phyloP scores from a whole-genome alignment of 2,113 vertebrate species.

The Typhlomys cinereus region DNA sequence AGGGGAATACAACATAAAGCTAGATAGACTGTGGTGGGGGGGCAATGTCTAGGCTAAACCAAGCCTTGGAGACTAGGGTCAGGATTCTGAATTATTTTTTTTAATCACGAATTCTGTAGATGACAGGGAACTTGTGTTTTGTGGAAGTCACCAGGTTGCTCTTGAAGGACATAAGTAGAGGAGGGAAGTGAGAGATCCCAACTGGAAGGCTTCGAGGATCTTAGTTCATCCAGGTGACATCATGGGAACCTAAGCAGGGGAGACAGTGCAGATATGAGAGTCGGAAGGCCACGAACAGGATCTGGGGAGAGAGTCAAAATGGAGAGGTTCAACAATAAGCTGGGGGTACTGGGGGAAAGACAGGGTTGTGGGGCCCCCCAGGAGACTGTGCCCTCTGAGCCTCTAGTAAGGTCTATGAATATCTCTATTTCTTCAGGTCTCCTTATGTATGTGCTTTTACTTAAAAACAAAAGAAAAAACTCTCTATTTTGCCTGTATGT shows the following conservation, averaged over 20 bases:
- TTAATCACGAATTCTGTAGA: background rate
- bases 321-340: background rate
- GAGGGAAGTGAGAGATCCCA: background rate
- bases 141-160: background rate
- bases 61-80: background rate
- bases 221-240: background rate
- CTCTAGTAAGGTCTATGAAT: background rate
- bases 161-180: background rate
- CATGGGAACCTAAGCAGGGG: background rate
- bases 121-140: background rate
- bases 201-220: background rate
- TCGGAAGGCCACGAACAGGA: background rate
- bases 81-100: background rate
- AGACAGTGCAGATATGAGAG: background rate
- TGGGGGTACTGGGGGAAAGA: background rate
- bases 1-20: fast-evolving
- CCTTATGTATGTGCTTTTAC: background rate
- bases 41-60: background rate
- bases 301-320: background rate
- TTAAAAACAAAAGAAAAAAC: background rate
- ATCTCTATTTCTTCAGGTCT: background rate
- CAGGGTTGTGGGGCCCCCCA: background rate
- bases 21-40: background rate
- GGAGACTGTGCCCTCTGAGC: background rate
- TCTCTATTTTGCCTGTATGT: background rate